Base-by-base conservation (phyloP, 2,113 vertebrate genomes). In the Xiphophorus maculatus region DNA sequence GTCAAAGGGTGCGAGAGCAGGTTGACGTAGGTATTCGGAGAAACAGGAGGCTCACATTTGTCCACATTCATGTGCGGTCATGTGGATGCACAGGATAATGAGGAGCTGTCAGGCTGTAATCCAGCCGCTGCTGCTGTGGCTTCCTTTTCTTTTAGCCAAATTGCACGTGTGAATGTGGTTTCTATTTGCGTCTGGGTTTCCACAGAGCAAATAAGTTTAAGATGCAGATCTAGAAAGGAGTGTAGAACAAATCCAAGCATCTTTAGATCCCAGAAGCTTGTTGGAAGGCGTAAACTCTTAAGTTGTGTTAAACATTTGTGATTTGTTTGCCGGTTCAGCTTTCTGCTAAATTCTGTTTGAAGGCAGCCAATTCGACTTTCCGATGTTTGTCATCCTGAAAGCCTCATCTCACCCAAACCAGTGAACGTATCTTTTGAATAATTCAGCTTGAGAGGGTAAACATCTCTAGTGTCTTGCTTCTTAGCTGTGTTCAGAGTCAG, bases 91-190 rank as follows among this genome's bases (percentile, higher is more conserved):
- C 37, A 77, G 48, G 44, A 25, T 87, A 78, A 91, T 87, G 5
- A 51, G n/a, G 69, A 11, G 64, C 35, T 89, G 77, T 86, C 82
- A 74, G 14, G 48, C 30, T 51, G 1, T 73, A 37, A 70, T 86
- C 80, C 86, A 79, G 81, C 87, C 76, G 71, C n/a, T 73, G 58
- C 8, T 28, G 71, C n/a, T 79, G 28, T 4, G 0, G 28, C 48
- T 19, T 28, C 30, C 61, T 69, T 66, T 78, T 27, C 25, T 29
- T 37, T 8, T 60, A 9, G 51, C 35, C 22, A 40, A 15, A 25
- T 66, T 13, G 5, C 30, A 37, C 6, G 2, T n/a, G 29, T 58
- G 66, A 28, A 2, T n/a, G 7, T 48, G 19, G 25, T 35, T 2
- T 28, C 33, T 40, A 19, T 58, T 44, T 37, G 19, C n/a, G 32